Percentiles rank a stretch among this genome's conserved stretches.
Conservation (phyloP, 1,140 invertebrate genomes). For the roundworm (Caenorhabditis elegans) region DNA sequence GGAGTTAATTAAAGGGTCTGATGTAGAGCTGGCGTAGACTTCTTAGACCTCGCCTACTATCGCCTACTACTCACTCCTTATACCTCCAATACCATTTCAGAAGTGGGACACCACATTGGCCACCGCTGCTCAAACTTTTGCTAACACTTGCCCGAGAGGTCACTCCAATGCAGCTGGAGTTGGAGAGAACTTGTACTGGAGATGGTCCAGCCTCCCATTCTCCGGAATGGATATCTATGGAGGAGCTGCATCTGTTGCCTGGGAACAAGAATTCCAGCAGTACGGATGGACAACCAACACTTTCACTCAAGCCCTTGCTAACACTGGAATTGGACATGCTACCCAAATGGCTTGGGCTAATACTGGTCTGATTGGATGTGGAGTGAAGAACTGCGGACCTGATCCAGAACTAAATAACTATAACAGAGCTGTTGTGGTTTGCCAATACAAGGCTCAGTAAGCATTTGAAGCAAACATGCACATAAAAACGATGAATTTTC, state of each 20-base stretch:
- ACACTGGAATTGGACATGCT: conserved; percentile 18
- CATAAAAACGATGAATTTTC: background rate
- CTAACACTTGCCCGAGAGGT: conserved; percentile 7
- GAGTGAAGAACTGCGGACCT: background rate
- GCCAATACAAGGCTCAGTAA: background rate
- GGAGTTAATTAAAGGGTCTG: too few relatives aligned
- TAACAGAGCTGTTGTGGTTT: background rate
- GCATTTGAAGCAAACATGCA: background rate
- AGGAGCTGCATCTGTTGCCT: background rate
- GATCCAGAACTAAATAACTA: background rate
- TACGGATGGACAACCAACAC: background rate
- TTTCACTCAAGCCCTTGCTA: background rate
- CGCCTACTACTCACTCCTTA: too few relatives aligned
- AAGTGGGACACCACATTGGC: conserved; percentile 14
- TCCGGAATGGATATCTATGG: background rate
- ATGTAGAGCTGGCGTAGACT: too few relatives aligned
- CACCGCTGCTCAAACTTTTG: conserved; percentile 10
- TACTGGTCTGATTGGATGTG: background rate
- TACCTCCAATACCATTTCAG: background rate
- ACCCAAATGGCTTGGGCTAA: conserved; percentile 22
- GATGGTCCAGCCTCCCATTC: background rate
- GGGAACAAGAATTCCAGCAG: conserved; percentile 25
- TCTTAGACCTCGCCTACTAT: too few relatives aligned
- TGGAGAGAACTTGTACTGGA: conserved; percentile 11
- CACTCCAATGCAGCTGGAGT: conserved; percentile 6